Base-by-base conservation (phyloP, 2,888 invertebrate species). In the Hemicrepidius hirtus region DNA sequence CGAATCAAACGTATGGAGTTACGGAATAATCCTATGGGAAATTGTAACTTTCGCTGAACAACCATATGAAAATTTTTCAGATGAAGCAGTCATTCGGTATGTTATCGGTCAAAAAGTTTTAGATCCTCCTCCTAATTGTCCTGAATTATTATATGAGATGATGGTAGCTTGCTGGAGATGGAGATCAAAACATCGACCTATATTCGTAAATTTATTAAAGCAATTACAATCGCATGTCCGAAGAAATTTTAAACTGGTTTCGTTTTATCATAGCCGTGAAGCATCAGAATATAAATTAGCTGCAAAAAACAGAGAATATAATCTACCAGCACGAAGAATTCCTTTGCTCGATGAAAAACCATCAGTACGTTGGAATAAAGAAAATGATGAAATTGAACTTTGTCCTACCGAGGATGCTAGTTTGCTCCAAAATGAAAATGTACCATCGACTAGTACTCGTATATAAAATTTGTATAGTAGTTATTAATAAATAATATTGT, bases 21-120 rank as follows among this genome's bases (percentile, higher is more conserved):
- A 89, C 83, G 94, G 93, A 0, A 89, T 94, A 13, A 92, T 93
- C 5, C 83, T 95, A 13, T 95, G 94, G 91, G 94, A 94, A 83
- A 94, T 95, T 87, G 84, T 82, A 3, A 94, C 94, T 0, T 86
- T 94, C 60, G 94, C 92, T 3, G 92, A 92, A 74, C 92, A 94
- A 82, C 94, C 94, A 0, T 95, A 95, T 83, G 92, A 92, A 81
- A 90, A 90, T 0, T 82, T 89, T 68, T 84, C 90, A 41, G 93
- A 93, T 84, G 92, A 93, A 76, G 87, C 89, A 74, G 89, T 92
- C 4, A 84, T 92, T 18, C 85, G 86, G 41, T 88, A 88, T 77
- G 90, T 92, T 0, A 85, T 89, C 10, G 87, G 87, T 21, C 89
- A 90, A 49, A 88, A 90, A 0, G 87, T 88, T 10, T 87, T 94